Conservation (phyloP, 2,888 invertebrate genomes). For the Aelia acuminata region DNA sequence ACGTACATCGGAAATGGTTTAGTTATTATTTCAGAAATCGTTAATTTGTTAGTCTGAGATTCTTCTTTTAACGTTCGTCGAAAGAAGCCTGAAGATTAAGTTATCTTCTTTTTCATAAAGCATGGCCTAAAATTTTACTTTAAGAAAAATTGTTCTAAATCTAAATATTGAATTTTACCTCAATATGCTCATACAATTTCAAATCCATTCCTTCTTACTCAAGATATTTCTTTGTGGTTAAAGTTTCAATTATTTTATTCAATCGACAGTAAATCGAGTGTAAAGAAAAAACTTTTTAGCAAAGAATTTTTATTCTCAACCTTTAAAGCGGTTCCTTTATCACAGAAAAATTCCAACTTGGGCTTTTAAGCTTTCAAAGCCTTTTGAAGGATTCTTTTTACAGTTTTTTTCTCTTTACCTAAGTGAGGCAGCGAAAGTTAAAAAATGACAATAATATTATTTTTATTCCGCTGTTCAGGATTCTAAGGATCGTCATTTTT, state of each 20-base stretch:
- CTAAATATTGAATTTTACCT: too few relatives aligned
- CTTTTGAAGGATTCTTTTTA: background rate
- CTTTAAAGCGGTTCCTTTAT: background rate
- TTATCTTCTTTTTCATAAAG: too few relatives aligned
- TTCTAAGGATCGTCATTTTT: background rate
- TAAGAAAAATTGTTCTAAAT: too few relatives aligned
- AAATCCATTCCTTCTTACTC: background rate
- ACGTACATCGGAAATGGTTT: too few relatives aligned
- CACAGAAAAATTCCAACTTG: constrained; percentile 9
- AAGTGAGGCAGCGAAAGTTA: background rate
- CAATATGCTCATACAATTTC: too few relatives aligned
- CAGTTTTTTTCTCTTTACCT: background rate
- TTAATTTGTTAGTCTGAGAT: too few relatives aligned
- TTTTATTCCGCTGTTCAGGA: background rate
- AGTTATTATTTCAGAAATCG: too few relatives aligned
- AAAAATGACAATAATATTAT: background rate
- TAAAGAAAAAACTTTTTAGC: background rate
- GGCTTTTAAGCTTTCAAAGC: constrained; percentile 18
- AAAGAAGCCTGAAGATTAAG: too few relatives aligned
- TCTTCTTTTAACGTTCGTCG: too few relatives aligned
- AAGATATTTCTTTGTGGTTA: background rate
- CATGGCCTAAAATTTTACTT: too few relatives aligned
- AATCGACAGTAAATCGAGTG: background rate
- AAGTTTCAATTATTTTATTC: background rate
- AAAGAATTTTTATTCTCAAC: background rate